Evolutionary conservation across 2,113 vertebrate genomes (phyloP).

Genomic region (Myotis davidii): DNA sequence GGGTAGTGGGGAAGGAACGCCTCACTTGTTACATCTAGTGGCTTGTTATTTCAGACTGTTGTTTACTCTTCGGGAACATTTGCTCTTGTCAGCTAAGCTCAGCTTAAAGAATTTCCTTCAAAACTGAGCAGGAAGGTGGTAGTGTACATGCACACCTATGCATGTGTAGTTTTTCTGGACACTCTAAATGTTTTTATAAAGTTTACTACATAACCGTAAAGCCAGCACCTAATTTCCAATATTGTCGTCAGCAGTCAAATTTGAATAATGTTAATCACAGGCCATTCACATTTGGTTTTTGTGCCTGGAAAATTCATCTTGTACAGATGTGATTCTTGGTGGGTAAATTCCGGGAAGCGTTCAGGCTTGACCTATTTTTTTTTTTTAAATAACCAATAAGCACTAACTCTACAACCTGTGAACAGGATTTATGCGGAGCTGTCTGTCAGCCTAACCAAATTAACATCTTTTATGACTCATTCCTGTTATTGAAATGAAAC

Average conservation of each 20-base stretch:
- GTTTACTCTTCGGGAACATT: neutral
- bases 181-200: fast-evolving
- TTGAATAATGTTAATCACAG: neutral
- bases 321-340: neutral
- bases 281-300: too few relatives aligned
- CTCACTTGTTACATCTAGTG: neutral
- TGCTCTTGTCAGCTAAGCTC: neutral
- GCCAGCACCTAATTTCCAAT: neutral
- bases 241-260: neutral
- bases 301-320: neutral
- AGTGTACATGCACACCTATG: fast-evolving
- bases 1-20: neutral
- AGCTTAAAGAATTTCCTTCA: neutral
- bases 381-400: neutral
- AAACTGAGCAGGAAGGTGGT: neutral
- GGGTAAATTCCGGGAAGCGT: neutral
- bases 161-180: neutral
- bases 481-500: neutral
- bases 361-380: neutral
- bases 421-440: neutral
- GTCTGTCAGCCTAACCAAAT: neutral
- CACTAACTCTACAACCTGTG: neutral
- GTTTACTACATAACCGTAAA: neutral
- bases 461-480: neutral
- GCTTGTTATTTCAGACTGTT: neutral